These are phyloP conservation scores for Drosophila meridionalis DNA, from an alignment of 2,888 invertebrate species.

Conservation along the genomic window DNA sequence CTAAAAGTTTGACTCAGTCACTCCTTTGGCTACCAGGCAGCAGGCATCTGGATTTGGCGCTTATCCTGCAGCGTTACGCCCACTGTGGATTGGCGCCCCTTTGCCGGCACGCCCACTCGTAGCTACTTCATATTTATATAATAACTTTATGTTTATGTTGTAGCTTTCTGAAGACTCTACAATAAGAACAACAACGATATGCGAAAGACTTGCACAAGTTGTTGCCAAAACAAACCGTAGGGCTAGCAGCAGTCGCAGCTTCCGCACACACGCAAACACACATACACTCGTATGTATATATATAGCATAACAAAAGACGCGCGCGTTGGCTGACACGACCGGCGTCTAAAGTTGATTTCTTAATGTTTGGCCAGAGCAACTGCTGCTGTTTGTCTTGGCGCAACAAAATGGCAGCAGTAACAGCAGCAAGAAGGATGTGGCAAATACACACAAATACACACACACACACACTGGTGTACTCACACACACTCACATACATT, in stretches of 20 bases:
- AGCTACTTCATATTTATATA: slow-evolving; percentile 76
- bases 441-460: slow-evolving; percentile 41
- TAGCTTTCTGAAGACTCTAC: slow-evolving; percentile 57
- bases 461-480: slow-evolving; percentile 22
- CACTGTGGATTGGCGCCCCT: slow-evolving; percentile 31
- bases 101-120: slow-evolving; percentile 13
- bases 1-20: slow-evolving; percentile 37
- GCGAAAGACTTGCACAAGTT: slow-evolving; percentile 46
- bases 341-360: slow-evolving; percentile 81
- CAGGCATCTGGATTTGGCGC: slow-evolving; percentile 2
- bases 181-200: slow-evolving; percentile 42
- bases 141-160: slow-evolving; percentile 80
- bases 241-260: slow-evolving; percentile 39
- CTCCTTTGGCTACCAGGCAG: slow-evolving; percentile 9
- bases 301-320: slow-evolving; percentile 68
- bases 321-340: slow-evolving; percentile 49
- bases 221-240: slow-evolving; percentile 51
- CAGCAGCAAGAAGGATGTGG: slow-evolving; percentile 39
- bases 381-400: slow-evolving; percentile 71
- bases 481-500: slow-evolving; percentile 20
- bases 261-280: slow-evolving; percentile 37
- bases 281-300: background rate
- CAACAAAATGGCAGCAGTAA: slow-evolving; percentile 67
- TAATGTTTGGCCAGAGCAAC: slow-evolving; percentile 72
- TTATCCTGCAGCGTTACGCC: slow-evolving; percentile 27